Conservation (phyloP, 2,797 vertebrate species). For the Malurus splendens region DNA sequence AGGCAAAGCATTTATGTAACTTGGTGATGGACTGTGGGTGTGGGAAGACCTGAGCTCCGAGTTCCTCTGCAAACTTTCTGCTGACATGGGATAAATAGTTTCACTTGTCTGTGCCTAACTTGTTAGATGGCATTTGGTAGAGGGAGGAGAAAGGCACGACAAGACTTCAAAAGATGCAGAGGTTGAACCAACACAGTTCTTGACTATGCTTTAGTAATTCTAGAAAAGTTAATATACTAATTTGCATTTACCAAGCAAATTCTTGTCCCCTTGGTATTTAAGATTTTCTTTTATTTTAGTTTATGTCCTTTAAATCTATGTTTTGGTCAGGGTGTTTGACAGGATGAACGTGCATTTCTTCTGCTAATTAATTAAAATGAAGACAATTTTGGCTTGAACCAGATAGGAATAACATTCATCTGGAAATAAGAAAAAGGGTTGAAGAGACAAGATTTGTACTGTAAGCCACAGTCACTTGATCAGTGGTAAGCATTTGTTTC, state of each 20-base stretch:
- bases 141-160: background rate
- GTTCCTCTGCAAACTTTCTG: background rate
- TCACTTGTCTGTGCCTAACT: background rate
- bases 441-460: background rate
- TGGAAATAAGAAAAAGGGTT: background rate
- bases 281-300: background rate
- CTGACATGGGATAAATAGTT: background rate
- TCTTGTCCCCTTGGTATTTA: background rate
- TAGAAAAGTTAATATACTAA: background rate
- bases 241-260: background rate
- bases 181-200: background rate
- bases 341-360: background rate
- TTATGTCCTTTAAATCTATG: background rate
- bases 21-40: background rate
- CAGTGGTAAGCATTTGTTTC: background rate
- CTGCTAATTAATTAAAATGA: background rate
- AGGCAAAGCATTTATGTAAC: background rate
- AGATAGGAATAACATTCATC: background rate
- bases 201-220: background rate
- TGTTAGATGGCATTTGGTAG: background rate
- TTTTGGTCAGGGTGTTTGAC: background rate
- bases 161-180: background rate
- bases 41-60: background rate
- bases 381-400: background rate
- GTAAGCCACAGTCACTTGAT: background rate